Evolutionary conservation across 2,888 invertebrate genomes (phyloP).

Genomic region (Bugulina stolonifera): DNA sequence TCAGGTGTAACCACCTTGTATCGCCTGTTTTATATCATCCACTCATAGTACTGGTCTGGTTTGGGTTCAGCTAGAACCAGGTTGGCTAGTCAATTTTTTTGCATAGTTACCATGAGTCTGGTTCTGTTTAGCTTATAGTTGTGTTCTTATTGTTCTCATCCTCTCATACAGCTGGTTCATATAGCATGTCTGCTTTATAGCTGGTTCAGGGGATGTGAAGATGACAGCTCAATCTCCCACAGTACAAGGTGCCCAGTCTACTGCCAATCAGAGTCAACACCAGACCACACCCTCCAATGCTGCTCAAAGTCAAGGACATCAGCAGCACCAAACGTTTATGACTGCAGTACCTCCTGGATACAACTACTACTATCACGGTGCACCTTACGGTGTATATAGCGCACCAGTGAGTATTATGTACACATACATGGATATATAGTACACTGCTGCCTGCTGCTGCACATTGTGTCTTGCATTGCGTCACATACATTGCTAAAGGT

Average conservation of each 20-base stretch:
- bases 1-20: no score
- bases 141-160: no score
- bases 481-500: no score
- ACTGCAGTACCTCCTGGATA: not conserved
- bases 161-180: no score
- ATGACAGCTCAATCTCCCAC: slow-evolving; percentile 25
- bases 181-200: not conserved
- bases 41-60: no score
- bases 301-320: not conserved
- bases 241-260: slow-evolving; percentile 7
- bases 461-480: not conserved
- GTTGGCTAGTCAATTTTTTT: no score
- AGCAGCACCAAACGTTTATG: not conserved
- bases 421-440: no score
- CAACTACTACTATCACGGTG: not conserved
- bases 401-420: not conserved
- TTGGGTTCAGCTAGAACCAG: no score
- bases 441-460: no score
- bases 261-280: slow-evolving; percentile 12
- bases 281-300: slow-evolving; percentile 1
- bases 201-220: slow-evolving; percentile 7
- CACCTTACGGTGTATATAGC: not conserved
- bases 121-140: no score
- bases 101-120: no score
- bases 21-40: no score